Evolutionary conservation across 2,888 invertebrate genomes (phyloP).

Genomic region (Leptarthrus brevirostris): DNA sequence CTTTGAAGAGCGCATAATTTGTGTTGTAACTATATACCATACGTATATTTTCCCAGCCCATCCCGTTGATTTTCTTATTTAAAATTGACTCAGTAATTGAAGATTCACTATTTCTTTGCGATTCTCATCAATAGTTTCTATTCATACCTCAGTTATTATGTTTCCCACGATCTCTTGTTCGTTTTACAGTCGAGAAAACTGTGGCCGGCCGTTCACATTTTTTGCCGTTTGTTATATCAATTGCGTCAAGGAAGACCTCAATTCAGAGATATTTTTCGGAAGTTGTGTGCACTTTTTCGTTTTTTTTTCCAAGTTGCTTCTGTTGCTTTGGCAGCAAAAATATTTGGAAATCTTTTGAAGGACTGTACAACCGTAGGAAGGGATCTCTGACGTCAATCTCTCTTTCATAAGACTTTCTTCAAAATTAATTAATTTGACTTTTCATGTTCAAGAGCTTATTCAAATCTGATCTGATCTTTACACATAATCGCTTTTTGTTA

Average conservation of each 20-base stretch:
- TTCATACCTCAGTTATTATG: not conserved
- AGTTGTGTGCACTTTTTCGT: not conserved
- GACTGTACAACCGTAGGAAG: not conserved
- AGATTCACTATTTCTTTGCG: too few species aligned
- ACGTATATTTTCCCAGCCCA: too few species aligned
- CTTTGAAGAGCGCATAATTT: too few species aligned
- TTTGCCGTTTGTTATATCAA: not conserved
- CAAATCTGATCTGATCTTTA: too few species aligned
- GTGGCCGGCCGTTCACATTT: not conserved
- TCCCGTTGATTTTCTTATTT: too few species aligned
- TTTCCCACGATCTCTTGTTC: not conserved
- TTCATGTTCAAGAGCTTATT: too few species aligned
- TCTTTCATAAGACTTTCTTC: not conserved
- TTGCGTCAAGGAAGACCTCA: conserved; percentile 5
- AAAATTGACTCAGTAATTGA: too few species aligned
- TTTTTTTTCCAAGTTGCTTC: not conserved
- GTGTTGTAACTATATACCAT: too few species aligned
- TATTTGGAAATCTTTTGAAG: not conserved
- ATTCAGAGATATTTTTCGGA: conserved; percentile 5
- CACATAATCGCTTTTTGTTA: too few species aligned
- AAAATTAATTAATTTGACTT: not conserved
- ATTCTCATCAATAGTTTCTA: not conserved
- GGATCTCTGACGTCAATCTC: conserved; percentile 22
- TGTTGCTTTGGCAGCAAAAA: not conserved
- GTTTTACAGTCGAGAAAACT: not conserved